Conservation (phyloP, 2,888 invertebrate genomes). For the Tetanocera ferruginea region DNA sequence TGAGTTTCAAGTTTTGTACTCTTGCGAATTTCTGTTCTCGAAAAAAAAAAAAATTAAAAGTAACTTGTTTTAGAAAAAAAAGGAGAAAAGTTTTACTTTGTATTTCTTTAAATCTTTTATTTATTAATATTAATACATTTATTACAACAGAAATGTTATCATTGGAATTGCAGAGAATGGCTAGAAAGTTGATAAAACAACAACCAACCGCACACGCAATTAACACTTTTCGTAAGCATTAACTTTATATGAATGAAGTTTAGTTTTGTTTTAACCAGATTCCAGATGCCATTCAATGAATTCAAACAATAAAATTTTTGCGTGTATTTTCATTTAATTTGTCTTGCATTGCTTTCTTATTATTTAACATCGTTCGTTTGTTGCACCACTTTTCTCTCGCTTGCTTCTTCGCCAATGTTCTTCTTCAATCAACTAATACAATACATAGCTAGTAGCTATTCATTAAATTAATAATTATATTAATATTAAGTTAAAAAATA, state of each 20-base stretch:
- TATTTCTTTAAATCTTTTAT: conserved; percentile 20
- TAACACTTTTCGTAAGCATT: not conserved
- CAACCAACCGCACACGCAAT: not conserved
- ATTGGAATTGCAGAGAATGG: not conserved
- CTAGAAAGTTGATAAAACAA: not conserved
- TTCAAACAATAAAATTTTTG: too few relatives aligned
- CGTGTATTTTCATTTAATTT: not conserved
- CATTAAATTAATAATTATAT: conserved; percentile 38
- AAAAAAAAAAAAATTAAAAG: not conserved
- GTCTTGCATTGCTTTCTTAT: not conserved
- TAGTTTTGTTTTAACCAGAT: too few relatives aligned
- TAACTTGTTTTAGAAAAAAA: not conserved
- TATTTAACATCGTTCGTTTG: not conserved
- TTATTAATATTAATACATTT: conserved; percentile 26
- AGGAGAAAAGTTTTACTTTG: not conserved
- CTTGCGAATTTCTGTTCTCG: not conserved
- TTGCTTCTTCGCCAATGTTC: not conserved
- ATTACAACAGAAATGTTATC: conserved; percentile 19
- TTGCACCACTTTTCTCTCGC: not conserved
- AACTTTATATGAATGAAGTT: too few relatives aligned
- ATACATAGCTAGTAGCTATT: conserved; percentile 17
- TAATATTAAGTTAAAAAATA: conserved; percentile 37
- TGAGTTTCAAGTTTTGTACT: conserved; percentile 19
- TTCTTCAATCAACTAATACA: not conserved
- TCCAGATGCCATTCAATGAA: too few relatives aligned